Evolutionary conservation across 2,113 vertebrate genomes (phyloP).

Genomic region (Bubo blakistoni): DNA sequence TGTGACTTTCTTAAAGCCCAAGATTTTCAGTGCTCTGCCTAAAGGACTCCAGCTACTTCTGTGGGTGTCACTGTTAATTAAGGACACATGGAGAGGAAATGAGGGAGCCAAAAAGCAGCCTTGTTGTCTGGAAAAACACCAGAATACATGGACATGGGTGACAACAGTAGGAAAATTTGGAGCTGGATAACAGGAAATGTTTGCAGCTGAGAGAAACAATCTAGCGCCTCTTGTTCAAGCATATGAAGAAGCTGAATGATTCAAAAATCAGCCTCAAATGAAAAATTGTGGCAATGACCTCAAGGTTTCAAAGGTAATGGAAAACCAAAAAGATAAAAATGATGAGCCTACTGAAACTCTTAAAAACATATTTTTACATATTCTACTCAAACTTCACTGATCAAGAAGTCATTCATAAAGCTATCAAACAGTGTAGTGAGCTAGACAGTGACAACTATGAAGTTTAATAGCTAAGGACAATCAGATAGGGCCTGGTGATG

Average conservation of each 20-base stretch:
- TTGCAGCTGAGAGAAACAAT: background rate
- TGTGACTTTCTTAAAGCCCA: background rate
- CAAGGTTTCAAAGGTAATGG: background rate
- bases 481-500: background rate
- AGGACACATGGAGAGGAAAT: conserved; percentile 41
- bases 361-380: background rate
- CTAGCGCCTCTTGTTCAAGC: background rate
- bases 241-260: background rate
- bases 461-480: background rate
- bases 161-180: conserved; percentile 34
- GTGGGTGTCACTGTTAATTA: conserved; percentile 44
- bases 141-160: conserved; percentile 26
- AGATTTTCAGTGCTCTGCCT: background rate
- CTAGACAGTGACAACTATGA: background rate
- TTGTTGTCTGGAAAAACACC: conserved; percentile 36
- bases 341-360: background rate
- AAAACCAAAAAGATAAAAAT: background rate
- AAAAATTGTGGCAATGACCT: background rate
- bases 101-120: conserved; percentile 34
- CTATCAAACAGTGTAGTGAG: background rate
- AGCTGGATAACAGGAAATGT: background rate
- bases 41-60: conserved; percentile 17
- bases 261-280: background rate
- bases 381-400: background rate
- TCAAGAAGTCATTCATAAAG: background rate